Base-by-base conservation (phyloP, 2,113 vertebrate genomes). In the Nansenia antarctica region DNA sequence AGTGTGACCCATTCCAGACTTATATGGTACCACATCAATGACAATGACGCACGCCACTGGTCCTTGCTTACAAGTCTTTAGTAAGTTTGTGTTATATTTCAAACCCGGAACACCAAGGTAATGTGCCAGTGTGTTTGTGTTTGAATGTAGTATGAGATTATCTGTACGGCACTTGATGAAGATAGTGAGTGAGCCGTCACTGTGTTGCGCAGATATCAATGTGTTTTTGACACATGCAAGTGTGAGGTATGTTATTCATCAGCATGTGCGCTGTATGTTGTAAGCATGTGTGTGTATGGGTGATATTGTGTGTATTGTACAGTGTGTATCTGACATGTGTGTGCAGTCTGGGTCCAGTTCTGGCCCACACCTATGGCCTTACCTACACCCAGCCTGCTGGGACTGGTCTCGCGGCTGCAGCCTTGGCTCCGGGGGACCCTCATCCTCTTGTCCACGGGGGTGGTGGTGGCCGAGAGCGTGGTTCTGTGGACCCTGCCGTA, bases 401-500 rank as follows among this genome's bases (percentile, higher is more conserved):
- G 98, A 84, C 97, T 99, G 12, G 96, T 96, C 88, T 99, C 98
- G 7, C 98, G 91, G 80, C 98, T 99, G 90, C 98, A 99, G 35
- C 96, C 98, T 84, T 98, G 97, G 86, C 98, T 99, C 77, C 95
- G 94, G 14, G 98, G 98, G 81, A 98, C 93, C 86, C 95, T 94
- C 90, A 92, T 94, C 79, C 95, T 94, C 69, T 96, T 96, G 78
- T 97, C 95, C 6, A 73, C 54, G 0, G 95, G 86, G 0, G 94
- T 90, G 63, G 89, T 91, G 70, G 92, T 87, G 1, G 92, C 67
- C 0, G 92, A 86, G 0, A 87, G 73, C 0, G 93, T 87, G 60
- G 93, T 91, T 74, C 97, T 84, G 11, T 94, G 92, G 2, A 94
- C 80, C 67, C 95, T 90, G 29, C 96, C 92, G 30, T 98, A 98